phyloP scores from a whole-genome alignment of 2,797 vertebrate species.

The Sardinella longiceps region DNA sequence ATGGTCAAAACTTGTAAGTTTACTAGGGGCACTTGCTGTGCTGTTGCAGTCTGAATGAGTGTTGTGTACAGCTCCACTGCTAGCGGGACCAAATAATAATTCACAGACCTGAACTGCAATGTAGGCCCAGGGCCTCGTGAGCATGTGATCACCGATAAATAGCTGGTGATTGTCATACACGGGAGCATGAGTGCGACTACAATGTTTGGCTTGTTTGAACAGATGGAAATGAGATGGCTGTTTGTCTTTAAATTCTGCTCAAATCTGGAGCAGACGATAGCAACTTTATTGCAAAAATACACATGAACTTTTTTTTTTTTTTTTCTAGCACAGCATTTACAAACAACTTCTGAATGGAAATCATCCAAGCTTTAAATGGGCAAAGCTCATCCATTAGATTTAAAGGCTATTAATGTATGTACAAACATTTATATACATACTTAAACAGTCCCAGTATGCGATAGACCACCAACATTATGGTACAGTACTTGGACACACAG shows the following conservation, averaged over 20 bases:
- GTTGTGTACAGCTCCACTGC: neutral
- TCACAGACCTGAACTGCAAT: neutral
- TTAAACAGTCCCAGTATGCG: conserved; percentile 8
- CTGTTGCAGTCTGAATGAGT: neutral
- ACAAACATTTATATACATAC: conserved; percentile 47
- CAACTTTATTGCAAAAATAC: conserved; percentile 75
- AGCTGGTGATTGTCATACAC: neutral
- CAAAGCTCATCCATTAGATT: conserved; percentile 38
- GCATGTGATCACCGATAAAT: neutral
- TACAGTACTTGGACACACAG: neutral
- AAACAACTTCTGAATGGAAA: conserved; percentile 53
- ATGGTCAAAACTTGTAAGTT: no score
- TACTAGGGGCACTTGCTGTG: no score
- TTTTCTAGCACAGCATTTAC: conserved; percentile 67
- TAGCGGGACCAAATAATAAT: neutral
- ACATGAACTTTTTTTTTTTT: conserved; percentile 56
- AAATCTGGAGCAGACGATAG: conserved; percentile 51
- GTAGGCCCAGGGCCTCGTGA: neutral
- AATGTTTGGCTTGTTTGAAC: neutral
- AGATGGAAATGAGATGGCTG: conserved; percentile 7
- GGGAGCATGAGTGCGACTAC: neutral
- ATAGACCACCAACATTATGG: neutral
- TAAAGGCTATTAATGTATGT: conserved; percentile 49
- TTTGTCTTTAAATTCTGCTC: conserved; percentile 46
- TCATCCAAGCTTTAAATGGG: conserved; percentile 33